Evolutionary conservation across 2,888 invertebrate genomes (phyloP).

Genomic region (Alviniconcha strummeri): DNA sequence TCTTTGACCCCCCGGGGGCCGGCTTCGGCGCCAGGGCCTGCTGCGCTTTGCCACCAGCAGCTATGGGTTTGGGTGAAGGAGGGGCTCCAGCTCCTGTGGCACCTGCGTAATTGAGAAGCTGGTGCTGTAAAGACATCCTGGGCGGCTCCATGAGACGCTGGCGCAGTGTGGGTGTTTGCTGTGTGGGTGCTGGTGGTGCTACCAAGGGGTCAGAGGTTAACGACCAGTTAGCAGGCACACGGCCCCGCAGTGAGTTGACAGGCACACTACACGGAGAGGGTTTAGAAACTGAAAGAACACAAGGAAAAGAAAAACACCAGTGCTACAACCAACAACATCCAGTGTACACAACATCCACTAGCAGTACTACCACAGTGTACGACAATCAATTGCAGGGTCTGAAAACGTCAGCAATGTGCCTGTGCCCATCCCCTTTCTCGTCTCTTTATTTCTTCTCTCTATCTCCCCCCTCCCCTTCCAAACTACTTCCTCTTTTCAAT

Average conservation of each 20-base stretch:
- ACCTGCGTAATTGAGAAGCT: conserved; percentile 47
- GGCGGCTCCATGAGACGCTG: conserved; percentile 64
- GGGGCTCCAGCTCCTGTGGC: conserved; percentile 33
- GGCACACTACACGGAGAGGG: conserved; percentile 50
- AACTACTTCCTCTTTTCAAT: not conserved
- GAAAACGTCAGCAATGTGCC: conserved; percentile 15
- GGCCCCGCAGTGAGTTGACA: conserved; percentile 51
- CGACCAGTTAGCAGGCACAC: conserved; percentile 43
- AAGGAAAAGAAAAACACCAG: conserved; percentile 42
- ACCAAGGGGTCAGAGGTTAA: conserved; percentile 39
- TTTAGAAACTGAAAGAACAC: conserved; percentile 64
- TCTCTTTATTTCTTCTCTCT: too few relatives aligned
- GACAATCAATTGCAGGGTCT: not conserved
- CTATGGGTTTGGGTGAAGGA: conserved; percentile 15
- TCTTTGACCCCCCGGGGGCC: not conserved
- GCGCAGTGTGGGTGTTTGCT: conserved; percentile 59
- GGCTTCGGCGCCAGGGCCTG: conserved; percentile 22
- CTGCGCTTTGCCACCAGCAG: conserved; percentile 3
- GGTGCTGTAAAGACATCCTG: conserved; percentile 48
- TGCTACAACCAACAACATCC: conserved; percentile 25
- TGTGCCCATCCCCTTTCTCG: too few relatives aligned
- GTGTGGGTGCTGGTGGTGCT: conserved; percentile 8
- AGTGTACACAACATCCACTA: conserved; percentile 25
- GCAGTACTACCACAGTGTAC: not conserved
- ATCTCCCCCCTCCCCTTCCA: not conserved